Evolutionary conservation across 2,797 vertebrate species (phyloP).

Genomic region (Mormyrops boulengeri): DNA sequence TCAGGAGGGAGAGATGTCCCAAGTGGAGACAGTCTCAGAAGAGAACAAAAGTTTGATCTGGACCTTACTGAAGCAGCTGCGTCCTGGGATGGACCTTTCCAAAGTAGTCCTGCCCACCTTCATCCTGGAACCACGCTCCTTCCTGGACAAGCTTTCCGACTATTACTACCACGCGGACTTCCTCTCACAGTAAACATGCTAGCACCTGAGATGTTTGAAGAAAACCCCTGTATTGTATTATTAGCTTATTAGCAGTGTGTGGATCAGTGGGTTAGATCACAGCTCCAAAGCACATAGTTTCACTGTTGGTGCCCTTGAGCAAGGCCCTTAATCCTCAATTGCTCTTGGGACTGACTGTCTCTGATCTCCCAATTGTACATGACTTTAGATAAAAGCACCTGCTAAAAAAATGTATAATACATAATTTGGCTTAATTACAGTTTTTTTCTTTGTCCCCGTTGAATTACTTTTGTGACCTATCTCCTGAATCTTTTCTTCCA

Average conservation of each 20-base stretch:
- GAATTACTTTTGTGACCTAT: neutral
- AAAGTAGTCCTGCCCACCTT: conserved; percentile 90
- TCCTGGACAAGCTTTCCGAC: conserved; percentile 91
- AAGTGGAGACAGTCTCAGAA: conserved; percentile 86
- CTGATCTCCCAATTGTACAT: neutral
- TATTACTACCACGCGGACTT: conserved; percentile 91
- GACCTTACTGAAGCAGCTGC: conserved; percentile 81
- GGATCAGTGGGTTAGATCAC: neutral
- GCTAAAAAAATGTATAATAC: neutral
- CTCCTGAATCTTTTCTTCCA: neutral
- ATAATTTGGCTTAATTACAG: neutral
- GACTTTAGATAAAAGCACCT: neutral
- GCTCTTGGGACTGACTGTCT: neutral
- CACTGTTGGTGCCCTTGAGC: neutral
- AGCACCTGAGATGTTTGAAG: neutral
- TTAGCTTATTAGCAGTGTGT: neutral
- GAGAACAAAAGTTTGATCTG: conserved; percentile 90
- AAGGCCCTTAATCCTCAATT: neutral
- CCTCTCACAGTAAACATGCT: conserved; percentile 65
- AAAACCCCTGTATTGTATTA: neutral
- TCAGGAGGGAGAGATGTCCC: conserved; percentile 76
- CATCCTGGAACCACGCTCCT: conserved; percentile 90
- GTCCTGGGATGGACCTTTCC: conserved; percentile 92
- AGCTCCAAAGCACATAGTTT: neutral
- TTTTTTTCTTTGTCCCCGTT: neutral